These are phyloP conservation scores for Hemicentrotus pulcherrimus DNA, from an alignment of 35 echinoderm and acorn worm species.

Conservation along the genomic window DNA sequence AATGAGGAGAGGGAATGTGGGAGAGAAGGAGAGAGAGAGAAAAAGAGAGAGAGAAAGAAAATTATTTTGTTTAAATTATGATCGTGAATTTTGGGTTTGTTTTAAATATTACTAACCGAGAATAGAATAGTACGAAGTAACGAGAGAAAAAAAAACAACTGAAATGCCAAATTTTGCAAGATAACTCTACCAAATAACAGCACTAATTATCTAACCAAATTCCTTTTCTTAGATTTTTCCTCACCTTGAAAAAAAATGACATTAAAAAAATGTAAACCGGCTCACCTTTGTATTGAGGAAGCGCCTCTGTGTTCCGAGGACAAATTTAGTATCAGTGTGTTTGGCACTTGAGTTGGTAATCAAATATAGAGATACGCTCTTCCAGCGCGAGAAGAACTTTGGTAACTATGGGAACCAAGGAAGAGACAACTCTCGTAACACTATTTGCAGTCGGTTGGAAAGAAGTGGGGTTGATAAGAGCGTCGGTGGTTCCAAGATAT, in stretches of 20 bases:
- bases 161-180: background rate
- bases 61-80: background rate
- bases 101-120: background rate
- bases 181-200: background rate
- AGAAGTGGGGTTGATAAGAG: background rate
- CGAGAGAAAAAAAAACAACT: background rate
- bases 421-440: constrained; percentile 18
- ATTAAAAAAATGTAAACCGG: background rate
- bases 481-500: background rate
- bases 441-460: constrained; percentile 16
- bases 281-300: background rate
- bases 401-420: background rate
- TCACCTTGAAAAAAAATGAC: background rate
- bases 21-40: background rate
- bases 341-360: constrained; percentile 28
- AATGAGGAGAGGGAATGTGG: background rate
- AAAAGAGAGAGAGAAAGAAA: background rate
- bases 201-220: background rate
- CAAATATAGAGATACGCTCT: background rate
- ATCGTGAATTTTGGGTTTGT: background rate
- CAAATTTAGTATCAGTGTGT: background rate
- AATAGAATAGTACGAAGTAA: background rate
- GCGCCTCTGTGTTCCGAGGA: background rate
- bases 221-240: background rate
- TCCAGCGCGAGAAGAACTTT: constrained; percentile 26